phyloP scores from a whole-genome alignment of 2,113 vertebrate species.

The Sylvia atricapilla region DNA sequence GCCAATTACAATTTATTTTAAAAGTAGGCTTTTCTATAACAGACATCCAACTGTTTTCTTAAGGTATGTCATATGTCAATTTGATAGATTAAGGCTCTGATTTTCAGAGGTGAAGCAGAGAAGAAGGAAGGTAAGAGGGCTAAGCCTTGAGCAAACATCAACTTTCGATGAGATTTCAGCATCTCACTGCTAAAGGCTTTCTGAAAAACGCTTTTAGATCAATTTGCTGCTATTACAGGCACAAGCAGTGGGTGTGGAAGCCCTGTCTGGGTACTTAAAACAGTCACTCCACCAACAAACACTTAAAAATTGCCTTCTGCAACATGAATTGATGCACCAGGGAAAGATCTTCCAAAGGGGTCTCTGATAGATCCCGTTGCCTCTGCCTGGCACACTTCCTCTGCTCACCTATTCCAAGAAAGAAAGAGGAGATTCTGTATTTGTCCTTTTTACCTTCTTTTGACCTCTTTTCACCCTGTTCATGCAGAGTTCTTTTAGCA shows the following conservation, averaged over 20 bases:
- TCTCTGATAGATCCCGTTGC: accelerated
- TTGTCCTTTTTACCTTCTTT: not conserved
- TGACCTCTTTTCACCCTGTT: not conserved
- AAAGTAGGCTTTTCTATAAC: not conserved
- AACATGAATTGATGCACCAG: not conserved
- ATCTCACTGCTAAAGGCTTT: not conserved
- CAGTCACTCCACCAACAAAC: not conserved
- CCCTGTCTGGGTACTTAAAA: not conserved
- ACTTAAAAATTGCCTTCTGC: not conserved
- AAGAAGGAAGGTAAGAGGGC: not conserved
- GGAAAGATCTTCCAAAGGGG: not conserved
- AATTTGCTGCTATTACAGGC: not conserved
- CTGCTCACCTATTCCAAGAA: not conserved
- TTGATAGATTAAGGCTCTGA: not conserved
- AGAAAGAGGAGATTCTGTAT: not conserved
- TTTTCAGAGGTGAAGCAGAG: not conserved
- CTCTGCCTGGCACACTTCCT: not conserved
- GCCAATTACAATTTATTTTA: not conserved
- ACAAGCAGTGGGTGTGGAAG: not conserved
- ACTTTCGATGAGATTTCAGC: not conserved
- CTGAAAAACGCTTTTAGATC: not conserved
- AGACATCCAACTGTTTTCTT: not conserved
- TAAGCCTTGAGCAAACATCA: conserved; percentile 1
- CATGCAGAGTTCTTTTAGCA: not conserved
- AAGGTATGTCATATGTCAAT: not conserved